Conservation (phyloP, 2,113 vertebrate species). For the Hypomesus transpacificus region DNA sequence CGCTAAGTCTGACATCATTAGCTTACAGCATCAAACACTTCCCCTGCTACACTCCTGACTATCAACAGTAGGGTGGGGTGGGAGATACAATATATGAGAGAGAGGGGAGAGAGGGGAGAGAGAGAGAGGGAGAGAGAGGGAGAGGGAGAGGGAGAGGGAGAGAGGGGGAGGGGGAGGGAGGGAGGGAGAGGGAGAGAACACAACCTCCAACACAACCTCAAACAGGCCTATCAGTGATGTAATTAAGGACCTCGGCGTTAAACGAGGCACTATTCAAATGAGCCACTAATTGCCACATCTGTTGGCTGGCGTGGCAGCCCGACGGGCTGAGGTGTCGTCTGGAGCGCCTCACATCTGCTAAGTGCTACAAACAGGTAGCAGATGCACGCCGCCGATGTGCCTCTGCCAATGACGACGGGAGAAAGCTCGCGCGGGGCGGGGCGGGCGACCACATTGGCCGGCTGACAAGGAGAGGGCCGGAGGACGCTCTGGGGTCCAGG, state of each 20-base stretch:
- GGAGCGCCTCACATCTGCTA: slow-evolving; percentile 75
- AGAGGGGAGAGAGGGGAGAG: not conserved
- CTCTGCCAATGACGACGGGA: slow-evolving; percentile 15
- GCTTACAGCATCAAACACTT: not conserved
- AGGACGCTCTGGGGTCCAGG: slow-evolving; percentile 39
- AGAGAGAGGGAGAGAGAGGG: slow-evolving; percentile 40
- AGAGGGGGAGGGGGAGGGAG: slow-evolving; percentile 45
- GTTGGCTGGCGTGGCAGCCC: slow-evolving; percentile 76
- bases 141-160: slow-evolving; percentile 19
- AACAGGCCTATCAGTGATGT: slow-evolving; percentile 64
- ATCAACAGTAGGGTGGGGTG: not conserved
- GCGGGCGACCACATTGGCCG: slow-evolving; percentile 17
- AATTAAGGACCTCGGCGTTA: slow-evolving; percentile 82
- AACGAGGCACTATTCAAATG: slow-evolving; percentile 85
- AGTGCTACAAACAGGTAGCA: slow-evolving; percentile 82
- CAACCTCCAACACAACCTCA: slow-evolving; percentile 42
- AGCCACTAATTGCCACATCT: slow-evolving; percentile 86
- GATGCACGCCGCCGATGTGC: slow-evolving; percentile 75
- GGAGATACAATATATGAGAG: not conserved
- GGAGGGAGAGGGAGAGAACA: slow-evolving; percentile 1
- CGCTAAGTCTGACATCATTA: not conserved
- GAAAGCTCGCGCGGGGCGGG: no score
- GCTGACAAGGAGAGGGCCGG: slow-evolving; percentile 21
- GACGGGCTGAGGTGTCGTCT: slow-evolving; percentile 66
- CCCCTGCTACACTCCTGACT: not conserved